Conservation (phyloP, 1,140 invertebrate genomes). For the Tenebrio molitor region DNA sequence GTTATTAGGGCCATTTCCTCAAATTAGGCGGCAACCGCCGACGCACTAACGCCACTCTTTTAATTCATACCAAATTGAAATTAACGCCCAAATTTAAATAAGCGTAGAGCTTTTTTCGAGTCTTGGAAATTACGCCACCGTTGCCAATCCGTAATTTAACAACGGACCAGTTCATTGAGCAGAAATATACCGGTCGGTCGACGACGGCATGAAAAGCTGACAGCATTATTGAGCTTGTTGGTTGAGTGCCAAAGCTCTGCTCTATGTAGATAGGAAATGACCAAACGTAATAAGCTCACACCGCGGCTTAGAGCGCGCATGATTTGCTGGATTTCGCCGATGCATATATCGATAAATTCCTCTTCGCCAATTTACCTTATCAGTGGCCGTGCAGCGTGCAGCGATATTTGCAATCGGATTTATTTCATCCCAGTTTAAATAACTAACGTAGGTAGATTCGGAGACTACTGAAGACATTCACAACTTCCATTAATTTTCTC, state of each 20-base stretch:
- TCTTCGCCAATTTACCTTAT: slow-evolving; percentile 34
- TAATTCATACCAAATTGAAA: slow-evolving; percentile 34
- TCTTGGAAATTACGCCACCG: slow-evolving; percentile 19
- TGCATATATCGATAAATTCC: slow-evolving; percentile 43
- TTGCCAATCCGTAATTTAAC: background rate
- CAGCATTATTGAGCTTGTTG: slow-evolving; percentile 36
- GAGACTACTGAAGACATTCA: no score
- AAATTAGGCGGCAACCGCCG: slow-evolving; percentile 27
- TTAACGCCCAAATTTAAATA: slow-evolving; percentile 26
- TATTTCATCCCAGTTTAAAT: background rate
- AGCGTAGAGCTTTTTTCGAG: slow-evolving; percentile 25
- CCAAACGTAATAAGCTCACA: slow-evolving; percentile 47
- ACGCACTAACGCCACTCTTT: no score
- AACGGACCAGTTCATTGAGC: slow-evolving; percentile 22
- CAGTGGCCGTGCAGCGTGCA: slow-evolving; percentile 7
- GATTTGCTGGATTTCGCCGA: slow-evolving; percentile 41
- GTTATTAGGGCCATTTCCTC: slow-evolving; percentile 25
- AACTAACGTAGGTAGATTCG: no score
- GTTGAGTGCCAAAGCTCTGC: slow-evolving; percentile 40
- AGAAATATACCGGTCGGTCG: background rate
- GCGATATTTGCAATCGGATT: slow-evolving; percentile 6
- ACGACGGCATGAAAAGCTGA: slow-evolving; percentile 10
- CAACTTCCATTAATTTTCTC: no score
- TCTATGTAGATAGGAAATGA: slow-evolving; percentile 46
- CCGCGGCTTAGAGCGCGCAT: slow-evolving; percentile 25